Evolutionary conservation across 1,140 invertebrate genomes (phyloP).

Genomic region (Drosophila ohnishii): DNA sequence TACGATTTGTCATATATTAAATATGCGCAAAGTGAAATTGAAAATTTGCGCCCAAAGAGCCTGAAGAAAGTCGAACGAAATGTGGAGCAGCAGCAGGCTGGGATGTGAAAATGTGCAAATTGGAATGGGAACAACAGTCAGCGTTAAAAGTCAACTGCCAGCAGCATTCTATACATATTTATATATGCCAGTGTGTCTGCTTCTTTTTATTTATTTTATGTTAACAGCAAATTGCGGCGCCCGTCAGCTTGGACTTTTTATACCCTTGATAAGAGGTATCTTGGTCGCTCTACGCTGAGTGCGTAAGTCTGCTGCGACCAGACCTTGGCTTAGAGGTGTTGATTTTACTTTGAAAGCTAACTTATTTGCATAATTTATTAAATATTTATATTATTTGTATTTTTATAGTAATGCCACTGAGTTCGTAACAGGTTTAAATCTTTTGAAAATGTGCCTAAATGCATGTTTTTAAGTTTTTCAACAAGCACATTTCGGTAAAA

Average conservation of each 20-base stretch:
- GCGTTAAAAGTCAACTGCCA: constrained; percentile 39
- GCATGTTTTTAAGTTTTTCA: not conserved
- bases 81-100: constrained; percentile 1
- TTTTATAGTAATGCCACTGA: not conserved
- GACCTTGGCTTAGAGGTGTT: not conserved
- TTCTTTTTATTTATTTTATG: constrained; percentile 70
- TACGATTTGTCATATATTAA: constrained; percentile 67
- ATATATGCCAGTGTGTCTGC: constrained; percentile 19
- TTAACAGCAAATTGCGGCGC: constrained; percentile 61
- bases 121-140: constrained; percentile 40
- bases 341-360: not conserved
- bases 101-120: constrained; percentile 17
- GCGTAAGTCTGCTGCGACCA: too few species aligned
- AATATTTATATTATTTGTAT: not conserved
- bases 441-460: not conserved
- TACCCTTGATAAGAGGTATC: not conserved
- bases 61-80: constrained; percentile 1
- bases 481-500: too few species aligned
- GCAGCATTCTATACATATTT: constrained; percentile 9
- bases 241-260: constrained; percentile 38
- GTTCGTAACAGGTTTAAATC: not conserved
- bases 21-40: constrained; percentile 59
- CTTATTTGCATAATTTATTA: not conserved
- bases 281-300: not conserved
- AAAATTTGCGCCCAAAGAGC: constrained; percentile 8